A percentile compares a stretch with the other conserved stretches of the same genome.
phyloP scores from a whole-genome alignment of 2,797 vertebrate genomes.

The Haliaeetus vocifer region DNA sequence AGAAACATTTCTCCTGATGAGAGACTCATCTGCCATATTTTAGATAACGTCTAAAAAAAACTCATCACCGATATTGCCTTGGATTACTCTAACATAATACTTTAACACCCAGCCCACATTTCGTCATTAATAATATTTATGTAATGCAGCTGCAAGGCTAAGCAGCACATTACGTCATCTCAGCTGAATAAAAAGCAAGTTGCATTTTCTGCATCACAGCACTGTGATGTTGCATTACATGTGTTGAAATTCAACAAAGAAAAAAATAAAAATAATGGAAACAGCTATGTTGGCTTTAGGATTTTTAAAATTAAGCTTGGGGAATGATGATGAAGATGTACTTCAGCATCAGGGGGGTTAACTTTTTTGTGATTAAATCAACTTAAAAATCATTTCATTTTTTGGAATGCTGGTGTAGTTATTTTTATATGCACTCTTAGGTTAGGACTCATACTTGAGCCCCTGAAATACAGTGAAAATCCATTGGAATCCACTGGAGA shows the following conservation, averaged over 20 bases:
- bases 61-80: neutral
- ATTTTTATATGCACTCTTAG: neutral
- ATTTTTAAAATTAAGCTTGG: neutral
- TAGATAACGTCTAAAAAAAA: neutral
- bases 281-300: neutral
- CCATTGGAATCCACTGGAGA: neutral
- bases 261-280: neutral
- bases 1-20: neutral
- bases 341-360: neutral
- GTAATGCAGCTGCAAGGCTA: neutral
- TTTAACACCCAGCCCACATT: neutral
- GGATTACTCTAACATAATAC: neutral
- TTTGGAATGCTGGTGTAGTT: neutral
- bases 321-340: neutral
- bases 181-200: neutral
- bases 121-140: conserved; percentile 4
- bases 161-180: neutral
- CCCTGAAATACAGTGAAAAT: neutral
- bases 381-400: rapidly evolving
- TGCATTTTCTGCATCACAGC: neutral
- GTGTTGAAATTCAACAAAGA: neutral
- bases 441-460: neutral
- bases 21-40: neutral
- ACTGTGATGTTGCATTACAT: neutral
- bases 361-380: neutral